Conservation (phyloP, 2,888 invertebrate genomes). For the Deladenus siricidicola region DNA sequence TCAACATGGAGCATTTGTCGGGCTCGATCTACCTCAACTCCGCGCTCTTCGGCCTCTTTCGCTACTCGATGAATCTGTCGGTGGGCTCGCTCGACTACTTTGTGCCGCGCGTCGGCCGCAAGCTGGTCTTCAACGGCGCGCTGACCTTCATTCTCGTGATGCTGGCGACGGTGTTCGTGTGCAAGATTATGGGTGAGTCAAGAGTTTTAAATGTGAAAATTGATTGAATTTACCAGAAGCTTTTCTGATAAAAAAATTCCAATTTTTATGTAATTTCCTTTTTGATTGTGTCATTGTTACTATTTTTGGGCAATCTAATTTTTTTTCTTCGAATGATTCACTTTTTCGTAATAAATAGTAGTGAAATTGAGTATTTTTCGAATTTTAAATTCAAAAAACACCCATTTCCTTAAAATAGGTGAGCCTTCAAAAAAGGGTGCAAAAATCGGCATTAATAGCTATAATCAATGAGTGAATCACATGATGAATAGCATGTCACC, state of each 20-base stretch:
- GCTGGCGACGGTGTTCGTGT: conserved; percentile 14
- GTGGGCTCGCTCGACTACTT: conserved; percentile 32
- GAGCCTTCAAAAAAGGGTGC: no score
- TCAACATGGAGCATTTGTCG: conserved; percentile 47
- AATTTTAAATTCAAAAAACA: no score
- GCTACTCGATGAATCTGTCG: conserved; percentile 32
- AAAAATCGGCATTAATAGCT: no score
- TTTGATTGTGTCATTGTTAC: neutral
- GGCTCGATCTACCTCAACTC: conserved; percentile 42
- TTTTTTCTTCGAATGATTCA: no score
- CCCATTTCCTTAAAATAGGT: no score
- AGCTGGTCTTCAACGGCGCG: conserved; percentile 27
- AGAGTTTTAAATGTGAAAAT: no score
- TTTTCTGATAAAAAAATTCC: no score
- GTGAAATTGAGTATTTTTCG: no score
- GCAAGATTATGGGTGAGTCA: conserved; percentile 15
- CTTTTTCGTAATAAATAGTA: no score
- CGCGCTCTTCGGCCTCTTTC: conserved; percentile 32
- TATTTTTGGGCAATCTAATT: neutral
- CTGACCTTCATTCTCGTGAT: conserved; percentile 26
- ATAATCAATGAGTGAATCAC: no score
- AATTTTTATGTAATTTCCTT: neutral
- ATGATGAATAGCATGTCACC: no score
- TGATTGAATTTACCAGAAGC: no score
- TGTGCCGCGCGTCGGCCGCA: conserved; percentile 30